Evolutionary conservation across 2,797 vertebrate species (phyloP).

Genomic region (Brotula barbata): DNA sequence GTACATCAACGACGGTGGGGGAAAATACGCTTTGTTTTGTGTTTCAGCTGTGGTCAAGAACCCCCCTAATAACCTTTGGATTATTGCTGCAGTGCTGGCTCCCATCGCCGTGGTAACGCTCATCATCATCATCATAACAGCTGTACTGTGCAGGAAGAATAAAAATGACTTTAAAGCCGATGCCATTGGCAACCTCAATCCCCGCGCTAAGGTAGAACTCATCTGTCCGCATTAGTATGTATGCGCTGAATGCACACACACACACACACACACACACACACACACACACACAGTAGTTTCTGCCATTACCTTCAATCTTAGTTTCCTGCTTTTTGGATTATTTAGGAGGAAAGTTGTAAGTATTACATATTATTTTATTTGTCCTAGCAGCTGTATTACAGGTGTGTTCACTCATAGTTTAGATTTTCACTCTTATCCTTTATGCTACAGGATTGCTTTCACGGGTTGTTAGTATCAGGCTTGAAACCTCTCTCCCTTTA

Average conservation of each 20-base stretch:
- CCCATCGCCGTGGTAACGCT: constrained; percentile 93
- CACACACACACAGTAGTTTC: no score
- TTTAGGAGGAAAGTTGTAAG: no score
- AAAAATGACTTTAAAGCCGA: constrained; percentile 97
- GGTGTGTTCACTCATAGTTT: no score
- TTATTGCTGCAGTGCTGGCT: constrained; percentile 94
- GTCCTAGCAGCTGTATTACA: no score
- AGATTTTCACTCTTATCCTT: no score
- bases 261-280: no score
- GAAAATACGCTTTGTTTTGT: constrained; percentile 18
- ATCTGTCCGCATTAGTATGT: neutral
- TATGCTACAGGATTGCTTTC: no score
- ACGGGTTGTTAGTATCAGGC: neutral
- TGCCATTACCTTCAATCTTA: no score
- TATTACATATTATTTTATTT: no score
- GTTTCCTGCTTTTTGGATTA: no score
- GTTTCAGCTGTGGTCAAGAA: constrained; percentile 93
- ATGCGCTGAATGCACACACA: no score
- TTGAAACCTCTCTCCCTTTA: no score
- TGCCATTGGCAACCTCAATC: constrained; percentile 91
- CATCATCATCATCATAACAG: constrained; percentile 97
- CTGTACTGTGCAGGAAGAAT: constrained; percentile 97
- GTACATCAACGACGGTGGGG: constrained; percentile 8
- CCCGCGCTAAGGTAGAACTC: constrained; percentile 88
- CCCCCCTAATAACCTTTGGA: constrained; percentile 97